These are phyloP conservation scores for Micrasema longulum DNA, from an alignment of 1,140 invertebrate genomes.

Conservation along the genomic window DNA sequence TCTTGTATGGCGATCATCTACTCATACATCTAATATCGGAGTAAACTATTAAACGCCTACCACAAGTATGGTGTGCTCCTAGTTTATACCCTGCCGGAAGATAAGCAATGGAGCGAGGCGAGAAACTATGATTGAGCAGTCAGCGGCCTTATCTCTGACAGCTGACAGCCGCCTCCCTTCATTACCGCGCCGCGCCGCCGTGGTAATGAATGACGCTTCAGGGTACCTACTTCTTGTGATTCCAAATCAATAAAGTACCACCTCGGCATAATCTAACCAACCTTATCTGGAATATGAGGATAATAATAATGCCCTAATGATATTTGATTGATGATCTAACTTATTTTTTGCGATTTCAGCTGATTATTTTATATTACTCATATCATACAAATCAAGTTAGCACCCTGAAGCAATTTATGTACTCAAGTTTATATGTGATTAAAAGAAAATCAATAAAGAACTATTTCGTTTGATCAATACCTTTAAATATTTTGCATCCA, in stretches of 20 bases:
- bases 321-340: constrained; percentile 10
- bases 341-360: background rate
- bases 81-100: constrained; percentile 18
- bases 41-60: too few species aligned
- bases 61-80: background rate
- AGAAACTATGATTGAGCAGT: constrained; percentile 54
- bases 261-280: constrained; percentile 16
- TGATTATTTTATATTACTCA: too few species aligned
- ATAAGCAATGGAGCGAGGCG: constrained; percentile 47
- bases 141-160: constrained; percentile 48
- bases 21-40: too few species aligned
- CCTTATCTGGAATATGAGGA: background rate
- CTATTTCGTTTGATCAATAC: too few species aligned
- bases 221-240: constrained; percentile 18
- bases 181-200: background rate
- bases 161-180: constrained; percentile 34
- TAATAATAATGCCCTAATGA: constrained; percentile 29
- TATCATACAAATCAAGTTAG: too few species aligned
- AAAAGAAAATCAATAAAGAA: too few species aligned
- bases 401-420: too few species aligned
- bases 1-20: too few species aligned
- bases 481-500: too few species aligned
- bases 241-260: constrained; percentile 6
- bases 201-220: constrained; percentile 51
- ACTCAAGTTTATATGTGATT: too few species aligned